Conservation (phyloP, 2,797 vertebrate genomes). For the Carapus acus region DNA sequence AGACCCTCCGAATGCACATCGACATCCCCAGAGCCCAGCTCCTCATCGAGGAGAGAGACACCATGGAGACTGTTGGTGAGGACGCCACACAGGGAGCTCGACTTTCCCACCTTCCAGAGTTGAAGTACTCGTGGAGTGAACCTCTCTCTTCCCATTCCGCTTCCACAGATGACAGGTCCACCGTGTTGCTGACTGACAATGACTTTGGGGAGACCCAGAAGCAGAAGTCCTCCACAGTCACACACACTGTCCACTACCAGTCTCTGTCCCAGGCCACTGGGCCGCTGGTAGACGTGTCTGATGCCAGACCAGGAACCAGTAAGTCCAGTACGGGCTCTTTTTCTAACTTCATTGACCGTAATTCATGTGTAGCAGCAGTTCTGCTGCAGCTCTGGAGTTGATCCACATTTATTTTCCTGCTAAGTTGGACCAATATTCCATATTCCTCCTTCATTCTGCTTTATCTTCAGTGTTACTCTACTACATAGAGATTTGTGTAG, state of each 20-base stretch:
- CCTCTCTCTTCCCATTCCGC: not conserved
- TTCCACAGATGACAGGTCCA: conserved; percentile 90
- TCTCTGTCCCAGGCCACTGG: conserved; percentile 94
- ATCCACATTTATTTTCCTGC: too few relatives aligned
- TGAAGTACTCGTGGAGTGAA: not conserved
- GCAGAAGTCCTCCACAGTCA: conserved; percentile 95
- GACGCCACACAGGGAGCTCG: not conserved
- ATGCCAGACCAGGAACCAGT: conserved; percentile 97
- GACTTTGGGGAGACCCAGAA: conserved; percentile 96
- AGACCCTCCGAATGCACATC: conserved; percentile 96
- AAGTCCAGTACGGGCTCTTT: conserved; percentile 75
- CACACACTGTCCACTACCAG: conserved; percentile 96
- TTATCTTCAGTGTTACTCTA: too few relatives aligned
- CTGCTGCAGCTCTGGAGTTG: too few relatives aligned
- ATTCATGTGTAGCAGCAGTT: not conserved
- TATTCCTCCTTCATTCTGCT: too few relatives aligned
- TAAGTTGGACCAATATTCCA: too few relatives aligned
- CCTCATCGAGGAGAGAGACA: conserved; percentile 95
- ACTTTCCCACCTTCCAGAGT: not conserved
- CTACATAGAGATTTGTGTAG: too few relatives aligned
- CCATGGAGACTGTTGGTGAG: conserved; percentile 96
- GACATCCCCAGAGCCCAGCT: conserved; percentile 96
- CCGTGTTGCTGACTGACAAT: conserved; percentile 90
- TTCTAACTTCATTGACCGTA: conserved; percentile 25
- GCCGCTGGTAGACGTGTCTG: conserved; percentile 92